These are phyloP conservation scores for Drosophila flavopinicola DNA, from an alignment of 2,888 invertebrate genomes.

Conservation along the genomic window DNA sequence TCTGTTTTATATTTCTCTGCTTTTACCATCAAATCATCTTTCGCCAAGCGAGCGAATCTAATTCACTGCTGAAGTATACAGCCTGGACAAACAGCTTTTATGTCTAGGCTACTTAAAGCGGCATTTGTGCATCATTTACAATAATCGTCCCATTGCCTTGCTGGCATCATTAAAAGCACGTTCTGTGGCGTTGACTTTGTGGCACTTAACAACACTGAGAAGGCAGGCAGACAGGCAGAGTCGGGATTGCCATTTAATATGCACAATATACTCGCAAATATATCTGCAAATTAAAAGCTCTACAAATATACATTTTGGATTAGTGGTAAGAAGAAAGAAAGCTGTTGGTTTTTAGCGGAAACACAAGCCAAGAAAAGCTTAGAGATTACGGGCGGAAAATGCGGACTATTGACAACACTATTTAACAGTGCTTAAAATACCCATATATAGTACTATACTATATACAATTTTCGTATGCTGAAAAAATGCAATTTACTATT, in stretches of 20 bases:
- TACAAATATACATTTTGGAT: too few species aligned
- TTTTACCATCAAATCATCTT: slow-evolving; percentile 31
- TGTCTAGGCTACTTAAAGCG: slow-evolving; percentile 52
- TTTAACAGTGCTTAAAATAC: too few species aligned
- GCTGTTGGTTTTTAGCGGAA: too few species aligned
- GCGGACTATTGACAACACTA: too few species aligned
- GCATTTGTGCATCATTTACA: slow-evolving; percentile 73
- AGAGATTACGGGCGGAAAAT: too few species aligned
- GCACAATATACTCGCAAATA: neutral
- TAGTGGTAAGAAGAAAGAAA: too few species aligned
- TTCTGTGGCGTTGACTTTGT: slow-evolving; percentile 45
- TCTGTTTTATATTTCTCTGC: slow-evolving; percentile 17
- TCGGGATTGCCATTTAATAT: slow-evolving; percentile 9
- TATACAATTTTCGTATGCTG: too few species aligned
- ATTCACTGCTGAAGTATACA: slow-evolving; percentile 39
- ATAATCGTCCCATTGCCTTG: slow-evolving; percentile 49
- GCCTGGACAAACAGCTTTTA: slow-evolving; percentile 20
- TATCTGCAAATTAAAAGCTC: neutral
- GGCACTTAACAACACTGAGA: slow-evolving; percentile 28
- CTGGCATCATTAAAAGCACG: slow-evolving; percentile 66
- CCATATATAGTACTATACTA: too few species aligned
- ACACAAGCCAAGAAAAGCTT: too few species aligned
- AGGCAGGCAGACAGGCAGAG: neutral
- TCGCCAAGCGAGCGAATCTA: slow-evolving; percentile 30
- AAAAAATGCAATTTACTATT: too few species aligned